phyloP scores from a whole-genome alignment of 2,797 vertebrate species.

The Molothrus aeneus region DNA sequence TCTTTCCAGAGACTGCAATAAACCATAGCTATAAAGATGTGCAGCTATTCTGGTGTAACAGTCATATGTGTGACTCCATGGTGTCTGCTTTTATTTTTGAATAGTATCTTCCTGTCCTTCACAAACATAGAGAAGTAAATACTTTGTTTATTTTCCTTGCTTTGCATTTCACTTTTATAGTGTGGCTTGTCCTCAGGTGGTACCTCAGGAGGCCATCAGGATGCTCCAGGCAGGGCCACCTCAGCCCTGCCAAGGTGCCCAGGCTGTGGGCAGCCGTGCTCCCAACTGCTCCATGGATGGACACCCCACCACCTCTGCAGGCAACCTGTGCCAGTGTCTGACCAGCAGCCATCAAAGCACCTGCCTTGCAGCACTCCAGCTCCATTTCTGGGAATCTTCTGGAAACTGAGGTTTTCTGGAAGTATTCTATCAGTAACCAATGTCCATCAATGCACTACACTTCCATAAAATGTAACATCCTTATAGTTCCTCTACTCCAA shows the following conservation, averaged over 20 bases:
- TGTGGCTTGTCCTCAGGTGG: neutral
- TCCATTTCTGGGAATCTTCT: neutral
- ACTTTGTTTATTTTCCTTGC: neutral
- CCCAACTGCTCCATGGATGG: too few relatives aligned
- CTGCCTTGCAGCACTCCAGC: neutral
- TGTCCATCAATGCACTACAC: neutral
- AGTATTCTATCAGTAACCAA: neutral
- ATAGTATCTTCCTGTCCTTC: neutral
- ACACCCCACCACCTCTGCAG: too few relatives aligned
- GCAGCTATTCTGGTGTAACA: neutral
- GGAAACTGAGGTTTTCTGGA: neutral
- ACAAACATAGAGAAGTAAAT: neutral
- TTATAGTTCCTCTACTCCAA: neutral
- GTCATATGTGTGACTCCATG: neutral
- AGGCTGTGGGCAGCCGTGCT: too few relatives aligned
- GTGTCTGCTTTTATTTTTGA: too few relatives aligned
- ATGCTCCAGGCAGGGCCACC: neutral
- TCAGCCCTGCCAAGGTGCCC: neutral
- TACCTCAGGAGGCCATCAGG: neutral
- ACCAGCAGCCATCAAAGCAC: too few relatives aligned
- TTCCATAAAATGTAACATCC: neutral
- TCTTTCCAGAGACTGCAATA: neutral
- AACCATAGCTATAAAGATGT: neutral
- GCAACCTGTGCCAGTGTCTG: too few relatives aligned
- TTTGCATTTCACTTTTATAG: neutral